phyloP scores from a whole-genome alignment of 2,113 vertebrate genomes.

The Oncorhynchus mykiss region DNA sequence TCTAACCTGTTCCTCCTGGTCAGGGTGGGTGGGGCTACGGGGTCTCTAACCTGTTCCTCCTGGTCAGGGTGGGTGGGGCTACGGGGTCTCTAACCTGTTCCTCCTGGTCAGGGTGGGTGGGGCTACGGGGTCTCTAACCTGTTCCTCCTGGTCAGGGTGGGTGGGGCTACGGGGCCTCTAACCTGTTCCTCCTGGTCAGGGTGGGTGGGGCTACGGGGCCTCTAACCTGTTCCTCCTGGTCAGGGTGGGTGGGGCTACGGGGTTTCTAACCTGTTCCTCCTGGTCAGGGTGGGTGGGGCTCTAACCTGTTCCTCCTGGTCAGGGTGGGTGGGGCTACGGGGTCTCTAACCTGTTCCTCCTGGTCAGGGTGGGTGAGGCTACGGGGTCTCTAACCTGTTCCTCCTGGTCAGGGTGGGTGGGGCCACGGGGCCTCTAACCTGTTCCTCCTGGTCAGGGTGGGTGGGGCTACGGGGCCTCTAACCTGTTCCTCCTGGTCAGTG shows the following conservation, averaged over 20 bases:
- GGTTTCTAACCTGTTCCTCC: conserved; percentile 63
- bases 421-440: conserved; percentile 64
- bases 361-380: conserved; percentile 66
- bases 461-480: conserved; percentile 61
- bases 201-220: conserved; percentile 64
- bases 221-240: conserved; percentile 70
- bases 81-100: conserved; percentile 61
- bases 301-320: conserved; percentile 71
- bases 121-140: conserved; percentile 65
- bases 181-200: conserved; percentile 71
- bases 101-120: conserved; percentile 68
- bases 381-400: conserved; percentile 60
- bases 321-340: conserved; percentile 62
- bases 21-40: conserved; percentile 63
- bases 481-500: conserved; percentile 69
- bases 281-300: conserved; percentile 67
- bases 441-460: conserved; percentile 65
- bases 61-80: conserved; percentile 68
- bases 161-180: conserved; percentile 61
- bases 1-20: conserved; percentile 69
- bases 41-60: conserved; percentile 63
- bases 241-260: conserved; percentile 59
- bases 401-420: conserved; percentile 69
- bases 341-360: conserved; percentile 64
- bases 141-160: conserved; percentile 66